Percentiles rank a stretch among this genome's conserved stretches.
phyloP scores from a whole-genome alignment of 2,797 vertebrate genomes.

The Eupleurogrammus muticus region DNA sequence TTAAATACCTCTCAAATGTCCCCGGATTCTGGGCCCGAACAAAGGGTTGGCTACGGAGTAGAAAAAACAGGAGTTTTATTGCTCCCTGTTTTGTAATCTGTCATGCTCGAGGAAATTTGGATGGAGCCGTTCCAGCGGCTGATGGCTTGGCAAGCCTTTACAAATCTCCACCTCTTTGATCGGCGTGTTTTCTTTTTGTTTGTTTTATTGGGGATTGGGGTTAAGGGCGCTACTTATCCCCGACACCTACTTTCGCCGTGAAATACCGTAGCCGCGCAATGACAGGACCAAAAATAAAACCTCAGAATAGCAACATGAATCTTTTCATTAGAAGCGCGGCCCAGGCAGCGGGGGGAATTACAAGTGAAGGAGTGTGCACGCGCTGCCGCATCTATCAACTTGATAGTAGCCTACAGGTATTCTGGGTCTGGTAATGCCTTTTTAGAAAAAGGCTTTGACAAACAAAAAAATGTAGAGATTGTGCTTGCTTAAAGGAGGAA shows the following conservation, averaged over 20 bases:
- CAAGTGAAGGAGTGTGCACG: constrained; percentile 5
- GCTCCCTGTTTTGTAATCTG: constrained; percentile 61
- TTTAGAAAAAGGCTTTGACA: too few relatives aligned
- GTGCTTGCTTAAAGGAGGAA: too few relatives aligned
- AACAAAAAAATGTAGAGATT: too few relatives aligned
- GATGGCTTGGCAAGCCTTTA: constrained; percentile 53
- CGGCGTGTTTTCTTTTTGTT: constrained; percentile 35
- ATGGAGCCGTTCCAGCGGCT: constrained; percentile 62
- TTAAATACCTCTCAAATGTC: constrained; percentile 16
- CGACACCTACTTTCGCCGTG: constrained; percentile 23
- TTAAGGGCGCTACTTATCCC: constrained; percentile 24
- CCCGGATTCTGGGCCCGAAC: constrained; percentile 38
- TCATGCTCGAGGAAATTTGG: constrained; percentile 60
- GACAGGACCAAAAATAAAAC: constrained; percentile 26
- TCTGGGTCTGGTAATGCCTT: too few relatives aligned
- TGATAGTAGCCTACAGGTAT: background rate
- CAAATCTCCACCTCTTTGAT: constrained; percentile 47
- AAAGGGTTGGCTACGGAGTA: constrained; percentile 11
- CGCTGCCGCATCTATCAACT: background rate
- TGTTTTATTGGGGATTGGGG: constrained; percentile 15
- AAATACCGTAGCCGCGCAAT: constrained; percentile 29
- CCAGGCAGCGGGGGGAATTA: constrained; percentile 17
- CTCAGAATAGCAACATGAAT: constrained; percentile 36
- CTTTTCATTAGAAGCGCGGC: constrained; percentile 48
- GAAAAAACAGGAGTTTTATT: constrained; percentile 53